Evolutionary conservation across 2,797 vertebrate genomes (phyloP).

Genomic region (Rhincodon typus): DNA sequence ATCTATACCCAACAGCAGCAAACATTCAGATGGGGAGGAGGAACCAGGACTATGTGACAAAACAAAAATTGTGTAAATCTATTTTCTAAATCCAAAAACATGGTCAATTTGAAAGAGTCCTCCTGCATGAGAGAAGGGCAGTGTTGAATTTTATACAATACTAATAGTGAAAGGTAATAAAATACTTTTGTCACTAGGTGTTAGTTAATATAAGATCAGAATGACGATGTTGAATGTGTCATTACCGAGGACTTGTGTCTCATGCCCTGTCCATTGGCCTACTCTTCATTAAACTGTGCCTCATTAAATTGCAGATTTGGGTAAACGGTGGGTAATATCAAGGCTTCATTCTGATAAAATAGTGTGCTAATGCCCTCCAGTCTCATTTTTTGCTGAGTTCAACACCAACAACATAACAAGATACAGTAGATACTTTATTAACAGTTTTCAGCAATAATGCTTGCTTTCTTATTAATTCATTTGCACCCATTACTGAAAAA

Average conservation of each 20-base stretch:
- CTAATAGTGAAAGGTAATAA: neutral
- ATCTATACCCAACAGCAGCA: neutral
- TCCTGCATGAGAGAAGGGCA: neutral
- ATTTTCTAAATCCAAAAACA: slow-evolving; percentile 12
- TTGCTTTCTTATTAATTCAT: slow-evolving; percentile 23
- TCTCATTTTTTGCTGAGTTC: slow-evolving; percentile 17
- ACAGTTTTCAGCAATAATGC: neutral
- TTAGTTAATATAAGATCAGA: slow-evolving; percentile 14
- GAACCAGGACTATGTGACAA: neutral
- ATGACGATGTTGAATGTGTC: slow-evolving; percentile 36
- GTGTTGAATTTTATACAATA: slow-evolving; percentile 13
- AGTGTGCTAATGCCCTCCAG: slow-evolving; percentile 11
- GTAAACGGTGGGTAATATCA: neutral
- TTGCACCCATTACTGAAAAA: slow-evolving; percentile 26
- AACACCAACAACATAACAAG: slow-evolving; percentile 21
- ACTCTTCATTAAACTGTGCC: slow-evolving; percentile 10
- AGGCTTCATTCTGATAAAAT: slow-evolving; percentile 27
- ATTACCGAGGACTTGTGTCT: slow-evolving; percentile 24
- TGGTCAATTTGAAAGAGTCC: slow-evolving; percentile 18
- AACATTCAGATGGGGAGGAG: neutral
- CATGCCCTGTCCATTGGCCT: neutral
- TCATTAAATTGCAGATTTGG: slow-evolving; percentile 33
- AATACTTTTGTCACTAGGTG: slow-evolving; percentile 30
- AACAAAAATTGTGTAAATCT: neutral
- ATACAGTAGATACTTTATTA: neutral